A percentile compares a stretch with the other conserved stretches of the same genome.
Evolutionary conservation across 2,888 invertebrate species (phyloP).

Genomic region (Apamea crenata): DNA sequence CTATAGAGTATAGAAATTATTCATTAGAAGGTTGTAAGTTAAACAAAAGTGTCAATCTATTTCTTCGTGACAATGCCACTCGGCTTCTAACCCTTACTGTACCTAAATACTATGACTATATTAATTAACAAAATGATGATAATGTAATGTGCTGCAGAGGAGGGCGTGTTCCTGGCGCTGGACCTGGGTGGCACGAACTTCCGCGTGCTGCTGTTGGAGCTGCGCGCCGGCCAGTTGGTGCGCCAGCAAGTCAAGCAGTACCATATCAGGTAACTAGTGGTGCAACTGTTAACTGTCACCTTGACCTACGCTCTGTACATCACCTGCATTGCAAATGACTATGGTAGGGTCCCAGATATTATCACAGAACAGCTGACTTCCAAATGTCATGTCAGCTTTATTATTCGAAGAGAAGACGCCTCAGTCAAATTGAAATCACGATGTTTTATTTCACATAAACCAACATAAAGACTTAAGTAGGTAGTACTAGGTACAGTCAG

Average conservation of each 20-base stretch:
- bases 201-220: constrained; percentile 92
- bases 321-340: too few species aligned
- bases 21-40: too few species aligned
- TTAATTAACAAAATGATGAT: too few species aligned
- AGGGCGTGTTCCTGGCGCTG: constrained; percentile 93
- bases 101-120: too few species aligned
- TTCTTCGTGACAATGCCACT: too few species aligned
- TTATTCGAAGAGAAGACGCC: not conserved
- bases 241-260: constrained; percentile 92
- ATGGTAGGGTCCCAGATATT: not conserved
- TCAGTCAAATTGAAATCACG: not conserved
- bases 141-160: constrained; percentile 86
- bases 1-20: too few species aligned
- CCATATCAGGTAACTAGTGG: constrained; percentile 84
- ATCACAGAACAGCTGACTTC: too few species aligned
- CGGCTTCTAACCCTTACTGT: too few species aligned
- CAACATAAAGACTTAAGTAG: not conserved
- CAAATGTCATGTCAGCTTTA: not conserved
- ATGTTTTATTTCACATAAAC: not conserved
- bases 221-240: constrained; percentile 89
- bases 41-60: too few species aligned
- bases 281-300: not conserved
- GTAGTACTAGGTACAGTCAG: not conserved
- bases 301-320: not conserved
- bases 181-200: constrained; percentile 96